phyloP scores from a whole-genome alignment of 37 sponge, comb jelly and placozoan species.

The Bolinopsis microptera region DNA sequence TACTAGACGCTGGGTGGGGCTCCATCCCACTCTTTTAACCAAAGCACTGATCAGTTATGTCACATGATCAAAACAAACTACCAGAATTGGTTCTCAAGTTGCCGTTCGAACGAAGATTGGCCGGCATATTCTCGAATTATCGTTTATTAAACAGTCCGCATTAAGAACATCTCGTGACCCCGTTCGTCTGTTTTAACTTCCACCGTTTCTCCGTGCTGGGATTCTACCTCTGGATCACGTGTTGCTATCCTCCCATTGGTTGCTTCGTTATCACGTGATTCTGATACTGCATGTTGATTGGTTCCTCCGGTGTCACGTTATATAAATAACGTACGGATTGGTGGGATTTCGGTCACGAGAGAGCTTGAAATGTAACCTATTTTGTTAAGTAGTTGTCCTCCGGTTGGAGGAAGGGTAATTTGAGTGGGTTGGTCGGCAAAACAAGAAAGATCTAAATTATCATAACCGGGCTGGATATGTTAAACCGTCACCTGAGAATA shows the following conservation, averaged over 20 bases:
- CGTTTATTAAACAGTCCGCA: not conserved
- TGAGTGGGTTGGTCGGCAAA: conserved; percentile 19
- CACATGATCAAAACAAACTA: not conserved
- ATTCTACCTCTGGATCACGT: not conserved
- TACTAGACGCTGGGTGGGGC: not conserved
- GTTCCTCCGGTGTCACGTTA: conserved; percentile 1
- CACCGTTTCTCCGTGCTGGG: not conserved
- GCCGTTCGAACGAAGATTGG: not conserved
- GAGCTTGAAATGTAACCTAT: conserved; percentile 10
- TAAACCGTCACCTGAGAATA: not conserved
- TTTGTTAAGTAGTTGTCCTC: not conserved
- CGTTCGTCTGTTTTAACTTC: not conserved
- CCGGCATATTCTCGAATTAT: not conserved
- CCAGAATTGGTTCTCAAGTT: not conserved
- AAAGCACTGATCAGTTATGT: not conserved
- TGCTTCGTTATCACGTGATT: not conserved
- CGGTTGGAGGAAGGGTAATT: not conserved
- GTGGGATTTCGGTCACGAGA: not conserved
- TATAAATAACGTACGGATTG: not conserved
- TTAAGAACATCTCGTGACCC: not conserved
- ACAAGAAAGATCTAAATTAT: not conserved
- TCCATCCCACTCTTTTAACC: not conserved
- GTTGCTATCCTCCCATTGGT: not conserved
- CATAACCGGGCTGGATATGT: too few species aligned
- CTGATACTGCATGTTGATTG: not conserved